A percentile compares a stretch with the other conserved stretches of the same genome.
These are phyloP conservation scores for Capricornis sumatraensis DNA, from an alignment of 2,113 vertebrate species.

Conservation along the genomic window DNA sequence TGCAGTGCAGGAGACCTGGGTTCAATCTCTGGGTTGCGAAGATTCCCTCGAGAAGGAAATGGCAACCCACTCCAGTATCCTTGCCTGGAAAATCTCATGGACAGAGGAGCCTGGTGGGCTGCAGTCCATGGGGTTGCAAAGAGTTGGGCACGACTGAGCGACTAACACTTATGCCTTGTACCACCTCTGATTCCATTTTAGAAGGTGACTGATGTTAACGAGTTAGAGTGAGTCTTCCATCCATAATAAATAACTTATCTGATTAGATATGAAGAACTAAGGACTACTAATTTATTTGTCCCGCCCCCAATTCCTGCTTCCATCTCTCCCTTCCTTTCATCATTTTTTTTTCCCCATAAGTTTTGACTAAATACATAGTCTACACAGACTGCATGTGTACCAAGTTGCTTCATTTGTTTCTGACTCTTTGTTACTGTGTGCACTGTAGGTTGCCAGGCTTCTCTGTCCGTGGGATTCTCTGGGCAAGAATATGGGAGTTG, in stretches of 20 bases:
- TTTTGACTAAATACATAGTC: not conserved
- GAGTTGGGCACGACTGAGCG: rapidly evolving
- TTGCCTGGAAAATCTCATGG: no score
- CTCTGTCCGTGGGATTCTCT: not conserved
- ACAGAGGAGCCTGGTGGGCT: no score
- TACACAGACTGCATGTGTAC: not conserved
- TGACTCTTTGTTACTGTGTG: not conserved
- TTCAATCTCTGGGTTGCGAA: no score
- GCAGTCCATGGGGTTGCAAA: no score
- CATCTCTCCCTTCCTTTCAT: not conserved
- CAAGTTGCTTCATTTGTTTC: not conserved
- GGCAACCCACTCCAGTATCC: no score
- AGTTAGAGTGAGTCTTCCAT: not conserved
- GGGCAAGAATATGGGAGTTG: not conserved
- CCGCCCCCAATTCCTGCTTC: not conserved
- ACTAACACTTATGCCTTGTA: not conserved
- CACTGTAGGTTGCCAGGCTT: not conserved
- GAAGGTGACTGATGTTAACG: not conserved
- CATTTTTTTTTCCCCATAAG: not conserved
- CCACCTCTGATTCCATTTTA: not conserved
- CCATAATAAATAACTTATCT: not conserved
- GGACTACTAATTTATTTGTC: not conserved
- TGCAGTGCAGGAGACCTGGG: no score
- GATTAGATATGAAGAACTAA: not conserved
- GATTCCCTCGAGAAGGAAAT: no score